Percentiles rank a stretch among this genome's conserved stretches.
Evolutionary conservation across 2,888 invertebrate species (phyloP).

Genomic region (Cataglyphis rosenhaueri): DNA sequence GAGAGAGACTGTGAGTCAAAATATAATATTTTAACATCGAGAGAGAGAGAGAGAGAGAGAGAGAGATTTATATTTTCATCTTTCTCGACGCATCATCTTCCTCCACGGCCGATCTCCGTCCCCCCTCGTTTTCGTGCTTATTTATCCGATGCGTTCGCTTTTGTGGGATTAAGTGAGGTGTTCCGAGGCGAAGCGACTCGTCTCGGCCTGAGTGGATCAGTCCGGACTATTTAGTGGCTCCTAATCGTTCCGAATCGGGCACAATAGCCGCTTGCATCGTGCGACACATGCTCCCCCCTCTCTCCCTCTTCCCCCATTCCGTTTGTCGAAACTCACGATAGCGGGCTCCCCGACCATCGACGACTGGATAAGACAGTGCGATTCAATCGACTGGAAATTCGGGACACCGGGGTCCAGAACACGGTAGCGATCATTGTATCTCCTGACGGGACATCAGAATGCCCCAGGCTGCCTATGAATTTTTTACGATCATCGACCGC

Average conservation of each 20-base stretch:
- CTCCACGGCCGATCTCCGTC: conserved; percentile 17
- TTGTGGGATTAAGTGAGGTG: conserved; percentile 78
- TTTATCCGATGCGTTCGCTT: conserved; percentile 75
- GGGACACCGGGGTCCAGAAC: conserved; percentile 51
- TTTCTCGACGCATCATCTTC: conserved; percentile 19
- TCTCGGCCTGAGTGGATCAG: conserved; percentile 75
- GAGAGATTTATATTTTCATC: conserved; percentile 5
- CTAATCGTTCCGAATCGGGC: conserved; percentile 74
- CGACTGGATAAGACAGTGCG: conserved; percentile 71
- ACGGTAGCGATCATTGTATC: conserved; percentile 61
- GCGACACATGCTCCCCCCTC: conserved; percentile 69
- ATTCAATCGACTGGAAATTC: conserved; percentile 73
- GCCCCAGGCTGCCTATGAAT: conserved; percentile 47
- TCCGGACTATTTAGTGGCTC: conserved; percentile 75
- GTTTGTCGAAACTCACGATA: conserved; percentile 68
- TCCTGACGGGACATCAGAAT: conserved; percentile 43
- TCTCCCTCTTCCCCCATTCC: not conserved
- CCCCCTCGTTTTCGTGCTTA: conserved; percentile 54
- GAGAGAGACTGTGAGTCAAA: not conserved
- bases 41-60: not conserved
- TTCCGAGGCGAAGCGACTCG: conserved; percentile 65
- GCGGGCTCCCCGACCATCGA: conserved; percentile 62
- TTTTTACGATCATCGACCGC: conserved; percentile 47
- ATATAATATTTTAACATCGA: not conserved
- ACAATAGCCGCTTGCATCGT: conserved; percentile 72